These are phyloP conservation scores for Zaprionus africanus DNA, from an alignment of 1,140 invertebrate genomes.

Conservation along the genomic window DNA sequence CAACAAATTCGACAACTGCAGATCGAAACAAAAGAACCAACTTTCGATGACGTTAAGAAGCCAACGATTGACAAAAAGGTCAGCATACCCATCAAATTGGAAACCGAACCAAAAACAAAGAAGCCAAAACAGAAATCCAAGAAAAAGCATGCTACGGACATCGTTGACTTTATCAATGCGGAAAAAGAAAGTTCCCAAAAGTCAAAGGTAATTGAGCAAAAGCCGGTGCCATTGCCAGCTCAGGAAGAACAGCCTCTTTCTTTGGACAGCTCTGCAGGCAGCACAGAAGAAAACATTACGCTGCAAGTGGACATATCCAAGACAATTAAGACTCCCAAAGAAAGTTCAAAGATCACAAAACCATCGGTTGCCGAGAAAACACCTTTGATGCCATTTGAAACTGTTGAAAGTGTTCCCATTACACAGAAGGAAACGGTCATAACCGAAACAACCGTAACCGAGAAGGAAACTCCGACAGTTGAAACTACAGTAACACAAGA, in stretches of 20 bases:
- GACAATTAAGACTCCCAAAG: neutral
- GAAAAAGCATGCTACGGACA: slow-evolving; percentile 50
- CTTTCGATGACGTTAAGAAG: slow-evolving; percentile 17
- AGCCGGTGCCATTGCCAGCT: neutral
- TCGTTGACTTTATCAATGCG: slow-evolving; percentile 64
- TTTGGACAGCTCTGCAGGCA: neutral
- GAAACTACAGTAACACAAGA: neutral
- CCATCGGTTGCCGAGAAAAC: neutral
- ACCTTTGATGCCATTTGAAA: neutral
- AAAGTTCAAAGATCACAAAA: neutral
- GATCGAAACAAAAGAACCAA: slow-evolving; percentile 35
- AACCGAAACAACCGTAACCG: neutral
- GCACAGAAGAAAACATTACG: neutral
- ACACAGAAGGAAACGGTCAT: neutral
- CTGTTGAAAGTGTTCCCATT: neutral
- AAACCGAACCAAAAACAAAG: slow-evolving; percentile 58
- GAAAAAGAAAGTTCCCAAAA: slow-evolving; percentile 48
- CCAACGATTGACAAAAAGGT: slow-evolving; percentile 38
- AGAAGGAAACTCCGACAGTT: neutral
- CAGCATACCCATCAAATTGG: slow-evolving; percentile 55
- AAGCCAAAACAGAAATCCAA: slow-evolving; percentile 75
- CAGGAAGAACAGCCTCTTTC: slow-evolving; percentile 1
- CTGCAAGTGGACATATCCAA: neutral
- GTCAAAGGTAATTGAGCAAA: slow-evolving; percentile 6
- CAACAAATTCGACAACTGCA: slow-evolving; percentile 68